These are phyloP conservation scores for Diorhabda elongata DNA, from an alignment of 1,140 invertebrate species.

Conservation along the genomic window DNA sequence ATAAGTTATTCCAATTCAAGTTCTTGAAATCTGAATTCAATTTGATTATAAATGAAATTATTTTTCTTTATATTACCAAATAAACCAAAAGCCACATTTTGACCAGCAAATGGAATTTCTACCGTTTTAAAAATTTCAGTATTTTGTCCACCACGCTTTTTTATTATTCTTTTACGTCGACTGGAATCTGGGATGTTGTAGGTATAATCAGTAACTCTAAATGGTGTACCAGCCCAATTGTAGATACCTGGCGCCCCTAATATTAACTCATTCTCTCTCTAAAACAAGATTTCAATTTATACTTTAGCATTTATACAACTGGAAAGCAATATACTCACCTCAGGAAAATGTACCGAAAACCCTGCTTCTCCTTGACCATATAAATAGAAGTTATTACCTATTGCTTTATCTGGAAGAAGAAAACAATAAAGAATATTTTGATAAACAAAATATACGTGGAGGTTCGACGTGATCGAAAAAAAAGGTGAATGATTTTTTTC, in stretches of 20 bases:
- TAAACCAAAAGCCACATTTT: constrained; percentile 9
- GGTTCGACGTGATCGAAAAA: too few relatives aligned
- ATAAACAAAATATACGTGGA: too few relatives aligned
- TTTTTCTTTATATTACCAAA: neutral
- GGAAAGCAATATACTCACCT: neutral
- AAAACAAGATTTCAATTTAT: constrained; percentile 12
- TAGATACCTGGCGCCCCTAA: constrained; percentile 49
- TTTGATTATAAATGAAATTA: too few relatives aligned
- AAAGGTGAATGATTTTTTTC: too few relatives aligned
- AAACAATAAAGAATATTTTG: too few relatives aligned
- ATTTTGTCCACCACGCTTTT: constrained; percentile 13
- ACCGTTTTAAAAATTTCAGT: constrained; percentile 7
- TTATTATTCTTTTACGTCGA: constrained; percentile 16
- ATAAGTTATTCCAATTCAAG: too few relatives aligned
- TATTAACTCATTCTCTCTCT: constrained; percentile 35
- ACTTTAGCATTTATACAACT: neutral
- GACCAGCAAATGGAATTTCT: neutral
- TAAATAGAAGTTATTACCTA: neutral
- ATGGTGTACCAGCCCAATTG: constrained; percentile 45
- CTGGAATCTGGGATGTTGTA: constrained; percentile 18
- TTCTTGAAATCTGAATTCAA: too few relatives aligned
- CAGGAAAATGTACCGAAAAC: constrained; percentile 14
- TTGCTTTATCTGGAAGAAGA: too few relatives aligned
- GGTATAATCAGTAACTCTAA: constrained; percentile 27
- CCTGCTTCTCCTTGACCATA: constrained; percentile 13